These are phyloP conservation scores for Drosophila truncata DNA, from an alignment of 1,140 invertebrate species.

Conservation along the genomic window DNA sequence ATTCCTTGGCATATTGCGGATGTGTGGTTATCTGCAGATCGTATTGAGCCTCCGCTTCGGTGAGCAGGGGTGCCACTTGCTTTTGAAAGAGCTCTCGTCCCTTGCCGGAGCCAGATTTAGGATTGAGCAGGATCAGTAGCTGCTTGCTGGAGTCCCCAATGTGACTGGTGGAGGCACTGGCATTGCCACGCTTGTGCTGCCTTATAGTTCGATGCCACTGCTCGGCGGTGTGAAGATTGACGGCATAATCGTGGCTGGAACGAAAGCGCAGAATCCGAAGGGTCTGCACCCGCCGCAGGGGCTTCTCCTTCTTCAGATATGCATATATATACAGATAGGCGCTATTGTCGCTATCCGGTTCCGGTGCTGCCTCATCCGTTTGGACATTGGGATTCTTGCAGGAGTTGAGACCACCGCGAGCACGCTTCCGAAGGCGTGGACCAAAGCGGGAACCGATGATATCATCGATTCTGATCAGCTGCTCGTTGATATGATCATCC, in stretches of 20 bases:
- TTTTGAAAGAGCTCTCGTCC: conserved; percentile 93
- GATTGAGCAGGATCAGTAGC: conserved; percentile 94
- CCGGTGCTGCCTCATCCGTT: conserved; percentile 17
- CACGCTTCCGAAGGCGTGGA: conserved; percentile 89
- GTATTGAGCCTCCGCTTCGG: conserved; percentile 94
- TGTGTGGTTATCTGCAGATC: conserved; percentile 95
- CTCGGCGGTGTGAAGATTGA: conserved; percentile 92
- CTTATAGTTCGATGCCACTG: conserved; percentile 89
- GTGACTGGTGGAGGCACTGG: background rate
- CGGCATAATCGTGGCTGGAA: conserved; percentile 92
- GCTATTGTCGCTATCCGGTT: conserved; percentile 86
- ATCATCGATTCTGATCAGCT: conserved; percentile 90
- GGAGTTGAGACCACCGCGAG: conserved; percentile 86
- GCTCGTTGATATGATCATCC: conserved; percentile 88
- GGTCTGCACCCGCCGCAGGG: conserved; percentile 89
- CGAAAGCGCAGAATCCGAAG: conserved; percentile 92
- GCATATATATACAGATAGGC: conserved; percentile 95
- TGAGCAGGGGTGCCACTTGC: conserved; percentile 92
- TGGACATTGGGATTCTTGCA: conserved; percentile 85
- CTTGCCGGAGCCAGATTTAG: conserved; percentile 96
- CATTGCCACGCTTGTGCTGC: conserved; percentile 39
- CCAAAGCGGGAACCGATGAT: conserved; percentile 93
- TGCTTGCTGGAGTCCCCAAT: conserved; percentile 37
- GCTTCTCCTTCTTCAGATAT: conserved; percentile 90
- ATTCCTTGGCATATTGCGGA: conserved; percentile 94